Evolutionary conservation across 2,888 invertebrate genomes (phyloP).

Genomic region (Catocala sponsa): DNA sequence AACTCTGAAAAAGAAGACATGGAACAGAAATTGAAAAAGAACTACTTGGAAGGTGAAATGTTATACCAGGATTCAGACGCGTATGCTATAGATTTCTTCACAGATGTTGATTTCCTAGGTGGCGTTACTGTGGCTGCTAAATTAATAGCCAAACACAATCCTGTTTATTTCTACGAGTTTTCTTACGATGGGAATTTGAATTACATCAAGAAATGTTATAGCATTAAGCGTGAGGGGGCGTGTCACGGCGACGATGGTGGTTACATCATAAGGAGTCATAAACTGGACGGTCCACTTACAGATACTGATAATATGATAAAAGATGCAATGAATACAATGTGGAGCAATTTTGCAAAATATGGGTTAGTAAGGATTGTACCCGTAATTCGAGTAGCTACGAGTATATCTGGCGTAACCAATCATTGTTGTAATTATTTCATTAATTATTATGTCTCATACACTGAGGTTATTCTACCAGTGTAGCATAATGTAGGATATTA

Average conservation of each 20-base stretch:
- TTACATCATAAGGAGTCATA: conserved; percentile 82
- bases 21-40: conserved; percentile 66
- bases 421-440: too few species aligned
- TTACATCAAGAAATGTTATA: conserved; percentile 78
- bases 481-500: too few species aligned
- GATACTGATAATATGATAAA: conserved; percentile 72
- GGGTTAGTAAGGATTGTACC: conserved; percentile 66
- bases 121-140: conserved; percentile 71
- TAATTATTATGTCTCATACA: too few species aligned
- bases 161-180: conserved; percentile 88
- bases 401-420: too few species aligned
- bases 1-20: conserved; percentile 57
- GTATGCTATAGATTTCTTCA: conserved; percentile 78
- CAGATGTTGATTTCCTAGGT: conserved; percentile 81
- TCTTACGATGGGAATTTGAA: conserved; percentile 87
- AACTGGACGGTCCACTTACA: conserved; percentile 57
- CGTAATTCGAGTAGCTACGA: too few species aligned
- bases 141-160: conserved; percentile 70
- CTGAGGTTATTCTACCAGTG: too few species aligned
- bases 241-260: conserved; percentile 89
- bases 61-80: conserved; percentile 70
- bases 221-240: conserved; percentile 82
- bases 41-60: conserved; percentile 79
- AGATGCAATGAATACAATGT: conserved; percentile 83
- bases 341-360: conserved; percentile 90